phyloP scores from a whole-genome alignment of 2,113 vertebrate genomes.

The Salvelinus sp. region DNA sequence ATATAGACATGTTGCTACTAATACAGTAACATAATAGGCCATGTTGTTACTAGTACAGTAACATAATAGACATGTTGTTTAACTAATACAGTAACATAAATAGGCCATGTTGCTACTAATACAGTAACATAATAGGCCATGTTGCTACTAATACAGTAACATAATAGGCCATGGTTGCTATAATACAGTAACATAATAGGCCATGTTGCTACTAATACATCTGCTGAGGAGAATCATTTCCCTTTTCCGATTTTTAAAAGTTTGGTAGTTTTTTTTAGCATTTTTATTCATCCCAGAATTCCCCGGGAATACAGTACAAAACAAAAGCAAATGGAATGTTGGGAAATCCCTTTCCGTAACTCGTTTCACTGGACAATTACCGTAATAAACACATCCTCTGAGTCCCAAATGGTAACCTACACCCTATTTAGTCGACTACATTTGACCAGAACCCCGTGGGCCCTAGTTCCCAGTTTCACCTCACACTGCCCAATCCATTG shows the following conservation, averaged over 20 bases:
- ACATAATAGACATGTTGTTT: too few relatives aligned
- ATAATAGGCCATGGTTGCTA: too few relatives aligned
- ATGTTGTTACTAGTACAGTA: too few relatives aligned
- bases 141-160: too few relatives aligned
- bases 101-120: too few relatives aligned
- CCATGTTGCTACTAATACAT: conserved; percentile 60
- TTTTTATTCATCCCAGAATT: conserved; percentile 67
- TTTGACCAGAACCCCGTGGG: conserved; percentile 45
- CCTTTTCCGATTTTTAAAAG: conserved; percentile 70
- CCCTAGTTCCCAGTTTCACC: conserved; percentile 46
- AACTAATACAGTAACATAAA: too few relatives aligned
- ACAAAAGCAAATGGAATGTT: conserved; percentile 39
- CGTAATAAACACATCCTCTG: conserved; percentile 35
- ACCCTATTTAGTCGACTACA: conserved; percentile 23
- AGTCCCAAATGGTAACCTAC: conserved; percentile 12
- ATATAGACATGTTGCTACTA: conserved; percentile 56
- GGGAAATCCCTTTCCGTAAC: conserved; percentile 32
- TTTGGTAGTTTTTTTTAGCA: conserved; percentile 58
- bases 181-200: conserved; percentile 56
- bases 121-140: too few relatives aligned
- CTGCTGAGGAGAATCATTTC: conserved; percentile 74
- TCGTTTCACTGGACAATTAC: conserved; percentile 35
- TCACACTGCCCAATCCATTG: conserved; percentile 65
- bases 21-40: too few relatives aligned
- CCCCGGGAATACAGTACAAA: conserved; percentile 41